Conservation (phyloP, 2,888 invertebrate species). For the Drosophila leonis region DNA sequence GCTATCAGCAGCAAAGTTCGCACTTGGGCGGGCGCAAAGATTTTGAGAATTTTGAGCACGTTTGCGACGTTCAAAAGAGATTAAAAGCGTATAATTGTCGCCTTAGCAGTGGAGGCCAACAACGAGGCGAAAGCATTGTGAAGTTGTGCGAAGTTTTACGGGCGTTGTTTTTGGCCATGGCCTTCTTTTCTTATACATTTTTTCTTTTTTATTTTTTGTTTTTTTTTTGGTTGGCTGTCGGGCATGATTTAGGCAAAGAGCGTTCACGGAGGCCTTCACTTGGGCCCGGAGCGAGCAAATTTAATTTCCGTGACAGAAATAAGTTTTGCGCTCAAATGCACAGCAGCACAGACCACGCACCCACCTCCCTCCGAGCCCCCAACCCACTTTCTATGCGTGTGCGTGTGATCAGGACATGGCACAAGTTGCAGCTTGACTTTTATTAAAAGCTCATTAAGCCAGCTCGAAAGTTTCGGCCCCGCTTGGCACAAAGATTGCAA, state of each 20-base stretch:
- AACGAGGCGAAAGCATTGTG: conserved; percentile 41
- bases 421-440: conserved; percentile 70
- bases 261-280: conserved; percentile 60
- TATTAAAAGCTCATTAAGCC: conserved; percentile 80
- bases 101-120: conserved; percentile 61
- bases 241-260: conserved; percentile 79
- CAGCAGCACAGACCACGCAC: conserved; percentile 42
- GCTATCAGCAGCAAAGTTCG: conserved; percentile 49
- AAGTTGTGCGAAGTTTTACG: conserved; percentile 71
- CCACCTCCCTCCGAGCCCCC: background rate
- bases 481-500: conserved; percentile 48
- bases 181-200: conserved; percentile 8
- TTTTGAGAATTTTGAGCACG: conserved; percentile 80
- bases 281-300: conserved; percentile 73
- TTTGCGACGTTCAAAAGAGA: conserved; percentile 81
- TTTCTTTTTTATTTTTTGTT: background rate
- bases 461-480: conserved; percentile 61
- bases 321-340: conserved; percentile 82
- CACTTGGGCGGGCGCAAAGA: conserved; percentile 53
- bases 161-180: conserved; percentile 34
- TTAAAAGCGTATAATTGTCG: conserved; percentile 82
- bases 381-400: background rate
- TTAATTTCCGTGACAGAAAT: conserved; percentile 82
- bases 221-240: conserved; percentile 56
- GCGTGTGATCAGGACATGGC: conserved; percentile 29